A percentile compares a stretch with the other conserved stretches of the same genome.
Evolutionary conservation across 2,888 invertebrate species (phyloP).

Genomic region (Athetis lepigone): DNA sequence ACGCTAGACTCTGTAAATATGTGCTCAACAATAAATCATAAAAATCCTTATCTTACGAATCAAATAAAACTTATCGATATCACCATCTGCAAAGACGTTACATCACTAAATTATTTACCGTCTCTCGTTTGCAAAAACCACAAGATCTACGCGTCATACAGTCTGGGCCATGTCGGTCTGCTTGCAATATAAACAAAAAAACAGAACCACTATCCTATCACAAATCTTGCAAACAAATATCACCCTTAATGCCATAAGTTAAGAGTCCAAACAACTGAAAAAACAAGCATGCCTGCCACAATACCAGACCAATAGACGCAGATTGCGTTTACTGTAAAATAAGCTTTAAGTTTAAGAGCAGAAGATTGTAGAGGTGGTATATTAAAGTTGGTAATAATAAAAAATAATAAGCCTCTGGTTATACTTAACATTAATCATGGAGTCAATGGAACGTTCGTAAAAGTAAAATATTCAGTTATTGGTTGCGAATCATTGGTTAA

Average conservation of each 20-base stretch:
- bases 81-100: slow-evolving; percentile 32
- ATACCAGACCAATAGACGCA: slow-evolving; percentile 14
- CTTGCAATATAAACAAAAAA: slow-evolving; percentile 79
- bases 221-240: slow-evolving; percentile 53
- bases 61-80: slow-evolving; percentile 48
- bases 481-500: slow-evolving; percentile 42
- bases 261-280: slow-evolving; percentile 33
- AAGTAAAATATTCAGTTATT: slow-evolving; percentile 52
- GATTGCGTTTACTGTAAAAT: slow-evolving; percentile 36
- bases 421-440: slow-evolving; percentile 45
- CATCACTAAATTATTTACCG: slow-evolving; percentile 80
- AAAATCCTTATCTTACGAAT: slow-evolving; percentile 23
- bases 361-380: slow-evolving; percentile 12
- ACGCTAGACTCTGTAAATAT: too few relatives aligned
- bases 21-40: background rate
- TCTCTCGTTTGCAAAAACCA: slow-evolving; percentile 82
- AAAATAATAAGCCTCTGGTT: slow-evolving; percentile 42
- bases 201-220: slow-evolving; percentile 38
- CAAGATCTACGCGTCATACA: slow-evolving; percentile 86
- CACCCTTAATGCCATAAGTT: slow-evolving; percentile 58
- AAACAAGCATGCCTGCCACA: slow-evolving; percentile 20
- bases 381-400: slow-evolving; percentile 21
- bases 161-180: slow-evolving; percentile 77
- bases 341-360: slow-evolving; percentile 15
- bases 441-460: slow-evolving; percentile 47